A percentile compares a stretch with the other conserved stretches of the same genome.
Conservation (phyloP, 2,113 vertebrate genomes). For the Bos indicus region DNA sequence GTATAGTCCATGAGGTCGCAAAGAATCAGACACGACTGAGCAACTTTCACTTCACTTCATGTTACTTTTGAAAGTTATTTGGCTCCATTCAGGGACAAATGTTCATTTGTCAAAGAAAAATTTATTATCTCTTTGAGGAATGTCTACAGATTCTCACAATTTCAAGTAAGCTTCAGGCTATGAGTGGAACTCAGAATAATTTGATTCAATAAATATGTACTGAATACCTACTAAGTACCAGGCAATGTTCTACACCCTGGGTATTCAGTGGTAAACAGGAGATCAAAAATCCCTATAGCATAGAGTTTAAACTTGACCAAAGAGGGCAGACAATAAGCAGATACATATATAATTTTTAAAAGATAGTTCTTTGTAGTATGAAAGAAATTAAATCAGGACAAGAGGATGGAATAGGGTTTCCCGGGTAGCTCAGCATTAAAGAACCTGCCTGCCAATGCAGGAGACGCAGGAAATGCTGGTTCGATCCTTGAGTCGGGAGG, state of each 20-base stretch:
- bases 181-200: not conserved
- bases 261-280: not conserved
- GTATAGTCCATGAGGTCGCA: not conserved
- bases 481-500: not conserved
- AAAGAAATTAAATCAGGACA: not conserved
- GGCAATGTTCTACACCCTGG: not conserved
- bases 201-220: not conserved
- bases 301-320: not conserved
- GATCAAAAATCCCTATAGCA: not conserved
- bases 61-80: not conserved
- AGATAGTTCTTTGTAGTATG: not conserved
- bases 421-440: not conserved
- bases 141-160: not conserved
- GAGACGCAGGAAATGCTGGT: not conserved
- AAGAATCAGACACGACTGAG: not conserved
- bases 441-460: not conserved
- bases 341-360: not conserved
- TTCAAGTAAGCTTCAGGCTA: not conserved
- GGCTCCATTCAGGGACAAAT: not conserved
- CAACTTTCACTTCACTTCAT: not conserved
- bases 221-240: not conserved
- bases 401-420: not conserved
- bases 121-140: not conserved
- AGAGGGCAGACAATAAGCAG: not conserved
- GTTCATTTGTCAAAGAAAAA: conserved; percentile 11